phyloP scores from a whole-genome alignment of 2,113 vertebrate species.

The Neoarius graeffei region DNA sequence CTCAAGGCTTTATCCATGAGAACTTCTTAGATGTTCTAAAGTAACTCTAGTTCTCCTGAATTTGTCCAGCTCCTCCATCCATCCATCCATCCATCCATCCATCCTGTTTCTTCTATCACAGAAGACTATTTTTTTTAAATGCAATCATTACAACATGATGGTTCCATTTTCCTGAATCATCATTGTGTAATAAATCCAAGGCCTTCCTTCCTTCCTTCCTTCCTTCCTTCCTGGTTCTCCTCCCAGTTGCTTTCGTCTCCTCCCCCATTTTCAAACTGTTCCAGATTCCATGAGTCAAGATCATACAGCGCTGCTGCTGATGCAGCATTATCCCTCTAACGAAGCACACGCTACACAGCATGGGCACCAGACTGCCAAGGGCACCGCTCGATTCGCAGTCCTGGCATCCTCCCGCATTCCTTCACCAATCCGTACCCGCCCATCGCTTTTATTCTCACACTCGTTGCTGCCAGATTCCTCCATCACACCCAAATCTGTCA shows the following conservation, averaged over 20 bases:
- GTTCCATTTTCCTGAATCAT: conserved; percentile 35
- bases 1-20: neutral
- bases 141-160: no score
- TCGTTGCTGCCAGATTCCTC: conserved; percentile 46
- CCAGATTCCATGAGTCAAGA: neutral
- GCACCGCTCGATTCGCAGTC: neutral
- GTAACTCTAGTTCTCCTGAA: neutral
- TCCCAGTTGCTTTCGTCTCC: neutral
- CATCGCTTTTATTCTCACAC: conserved; percentile 45
- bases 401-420: conserved; percentile 39
- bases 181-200: conserved; percentile 15
- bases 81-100: neutral
- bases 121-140: neutral
- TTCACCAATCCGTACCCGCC: conserved; percentile 37
- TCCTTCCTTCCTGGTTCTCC: neutral
- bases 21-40: neutral
- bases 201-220: conserved; percentile 1
- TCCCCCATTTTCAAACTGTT: neutral
- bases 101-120: neutral
- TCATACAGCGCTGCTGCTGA: neutral
- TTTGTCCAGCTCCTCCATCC: neutral
- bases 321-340: neutral
- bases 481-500: conserved; percentile 54
- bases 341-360: neutral
- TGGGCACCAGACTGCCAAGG: conserved; percentile 25